Base-by-base conservation (phyloP, 1,140 invertebrate genomes). In the Drosophila pallidifrons region DNA sequence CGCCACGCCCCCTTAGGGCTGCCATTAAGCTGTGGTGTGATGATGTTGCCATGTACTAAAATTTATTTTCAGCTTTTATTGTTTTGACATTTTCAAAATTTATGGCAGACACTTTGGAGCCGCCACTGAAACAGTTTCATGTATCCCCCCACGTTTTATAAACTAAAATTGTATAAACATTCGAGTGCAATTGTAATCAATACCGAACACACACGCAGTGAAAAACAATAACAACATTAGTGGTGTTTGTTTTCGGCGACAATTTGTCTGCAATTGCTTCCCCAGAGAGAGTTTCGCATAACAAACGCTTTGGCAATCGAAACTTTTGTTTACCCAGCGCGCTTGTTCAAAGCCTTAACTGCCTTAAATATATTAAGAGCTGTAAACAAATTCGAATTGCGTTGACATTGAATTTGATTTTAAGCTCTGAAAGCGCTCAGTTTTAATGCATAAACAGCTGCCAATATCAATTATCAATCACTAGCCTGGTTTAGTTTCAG, bases 121-220 rank as follows among this genome's bases (percentile, higher is more conserved):
- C 72, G 25, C 51, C 58, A 51, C 41, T 57, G 25, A 25, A 54
- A 77, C 60, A 69, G 35, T 47, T 54, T 28, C 25, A 45, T 11
- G 28, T 65, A 8, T 43, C 5, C 41, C n/a, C 41, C 5, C 41
- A 15, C 72, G 20, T 6, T 35, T 2, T 15, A 41, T 38, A 57
- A 57, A 57, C 54, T 25, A 25, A 25, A 57, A 59, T 57, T 71
- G 38, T 64, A 41, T 79, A 81, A 79, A 79, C 75, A 87, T 61
- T 73, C 45, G 55, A 71, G 69, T 82, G 83, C 83, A 87, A 88
- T 77, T 80, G 79, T 80, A 88, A 87, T 82, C 70, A 70, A 87
- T 69, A 28, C 59, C 46, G 74, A 38, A 65, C 60, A 78, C 59
- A 43, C 20, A 8, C 10, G 28, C 49, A 25, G n/a, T 28, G 35